phyloP scores from a whole-genome alignment of 2,797 vertebrate genomes.

The Coregonus sp. region DNA sequence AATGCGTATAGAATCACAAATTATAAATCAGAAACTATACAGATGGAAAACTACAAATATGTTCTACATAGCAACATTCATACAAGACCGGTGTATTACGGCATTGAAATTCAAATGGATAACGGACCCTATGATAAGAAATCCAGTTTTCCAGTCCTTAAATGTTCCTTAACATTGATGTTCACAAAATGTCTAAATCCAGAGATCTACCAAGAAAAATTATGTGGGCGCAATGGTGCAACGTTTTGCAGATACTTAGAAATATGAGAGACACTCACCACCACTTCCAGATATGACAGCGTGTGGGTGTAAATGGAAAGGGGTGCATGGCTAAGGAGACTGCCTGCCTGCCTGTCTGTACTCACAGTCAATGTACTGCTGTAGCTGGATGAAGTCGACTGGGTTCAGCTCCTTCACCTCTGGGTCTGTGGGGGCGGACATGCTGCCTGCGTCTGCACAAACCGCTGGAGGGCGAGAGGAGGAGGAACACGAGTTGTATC shows the following conservation, averaged over 20 bases:
- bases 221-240: constrained; percentile 7
- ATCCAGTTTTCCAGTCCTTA: not conserved
- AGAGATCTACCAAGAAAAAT: constrained; percentile 13
- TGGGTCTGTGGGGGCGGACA: constrained; percentile 72
- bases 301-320: constrained; percentile 11
- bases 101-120: no score
- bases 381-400: constrained; percentile 90
- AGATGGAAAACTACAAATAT: no score
- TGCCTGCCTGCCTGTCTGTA: constrained; percentile 50
- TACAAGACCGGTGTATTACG: no score
- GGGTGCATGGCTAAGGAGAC: no score
- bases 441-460: constrained; percentile 64
- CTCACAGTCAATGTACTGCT: constrained; percentile 95
- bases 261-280: constrained; percentile 46
- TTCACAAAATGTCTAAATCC: constrained; percentile 2
- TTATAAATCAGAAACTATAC: no score
- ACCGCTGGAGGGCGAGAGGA: constrained; percentile 33
- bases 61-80: no score
- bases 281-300: constrained; percentile 53
- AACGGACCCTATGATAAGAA: no score
- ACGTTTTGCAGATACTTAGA: constrained; percentile 20
- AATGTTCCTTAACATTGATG: not conserved
- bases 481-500: constrained; percentile 54
- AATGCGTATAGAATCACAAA: no score
- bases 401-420: constrained; percentile 87